These are phyloP conservation scores for Ormyrus labotus DNA, from an alignment of 2,888 invertebrate species.

Conservation along the genomic window DNA sequence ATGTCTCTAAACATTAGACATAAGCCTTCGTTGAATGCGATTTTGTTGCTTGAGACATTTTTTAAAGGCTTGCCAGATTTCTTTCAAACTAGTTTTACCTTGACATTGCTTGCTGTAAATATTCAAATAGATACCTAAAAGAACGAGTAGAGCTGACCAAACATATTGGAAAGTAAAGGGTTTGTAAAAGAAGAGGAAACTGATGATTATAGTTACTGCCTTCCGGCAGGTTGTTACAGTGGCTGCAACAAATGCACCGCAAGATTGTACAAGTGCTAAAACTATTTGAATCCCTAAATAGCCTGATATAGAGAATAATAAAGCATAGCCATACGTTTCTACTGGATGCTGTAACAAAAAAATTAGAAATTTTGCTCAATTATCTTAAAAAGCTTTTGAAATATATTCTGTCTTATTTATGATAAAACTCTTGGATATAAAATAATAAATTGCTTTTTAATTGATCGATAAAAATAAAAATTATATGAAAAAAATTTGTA, in stretches of 20 bases:
- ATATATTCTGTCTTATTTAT: too few relatives aligned
- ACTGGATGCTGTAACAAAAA: slow-evolving; percentile 80
- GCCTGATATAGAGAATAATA: slow-evolving; percentile 88
- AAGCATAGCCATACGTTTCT: slow-evolving; percentile 89
- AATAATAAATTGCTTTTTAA: too few relatives aligned
- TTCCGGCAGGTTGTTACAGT: slow-evolving; percentile 95
- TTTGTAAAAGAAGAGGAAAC: slow-evolving; percentile 95
- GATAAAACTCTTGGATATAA: too few relatives aligned
- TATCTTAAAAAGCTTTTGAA: too few relatives aligned
- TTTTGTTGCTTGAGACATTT: slow-evolving; percentile 64
- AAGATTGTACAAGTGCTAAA: slow-evolving; percentile 89
- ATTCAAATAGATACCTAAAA: slow-evolving; percentile 95
- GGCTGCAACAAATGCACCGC: slow-evolving; percentile 94
- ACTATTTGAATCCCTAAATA: slow-evolving; percentile 97
- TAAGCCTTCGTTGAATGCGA: slow-evolving; percentile 65
- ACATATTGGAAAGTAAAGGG: slow-evolving; percentile 94
- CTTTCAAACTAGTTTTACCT: slow-evolving; percentile 50
- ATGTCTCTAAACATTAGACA: slow-evolving; percentile 53
- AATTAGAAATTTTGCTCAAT: slow-evolving; percentile 73
- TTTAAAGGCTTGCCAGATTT: slow-evolving; percentile 59
- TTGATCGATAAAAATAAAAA: too few relatives aligned
- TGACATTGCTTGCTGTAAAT: slow-evolving; percentile 84
- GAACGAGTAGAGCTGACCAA: slow-evolving; percentile 93
- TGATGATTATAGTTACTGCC: slow-evolving; percentile 93
- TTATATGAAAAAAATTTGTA: too few relatives aligned